phyloP scores from a whole-genome alignment of 2,888 invertebrate genomes.

The Ischnura elegans region DNA sequence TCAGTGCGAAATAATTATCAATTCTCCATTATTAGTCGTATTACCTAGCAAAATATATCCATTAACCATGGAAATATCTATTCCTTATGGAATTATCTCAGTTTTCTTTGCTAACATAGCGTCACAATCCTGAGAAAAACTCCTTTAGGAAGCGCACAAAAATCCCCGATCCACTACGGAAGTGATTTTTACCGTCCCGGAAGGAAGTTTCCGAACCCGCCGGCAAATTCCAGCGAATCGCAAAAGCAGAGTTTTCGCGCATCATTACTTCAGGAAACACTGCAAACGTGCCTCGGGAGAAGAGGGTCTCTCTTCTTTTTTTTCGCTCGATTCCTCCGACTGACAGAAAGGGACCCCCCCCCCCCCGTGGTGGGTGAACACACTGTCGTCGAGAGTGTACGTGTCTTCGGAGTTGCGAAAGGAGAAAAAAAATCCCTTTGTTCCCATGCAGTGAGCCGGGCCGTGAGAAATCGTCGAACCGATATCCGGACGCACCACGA shows the following conservation, averaged over 20 bases:
- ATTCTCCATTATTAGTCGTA: too few species aligned
- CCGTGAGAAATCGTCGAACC: conserved; percentile 56
- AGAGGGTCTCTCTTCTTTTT: neutral
- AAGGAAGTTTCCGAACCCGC: neutral
- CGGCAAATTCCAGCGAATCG: neutral
- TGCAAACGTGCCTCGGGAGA: neutral
- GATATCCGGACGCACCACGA: conserved; percentile 17
- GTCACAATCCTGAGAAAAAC: too few species aligned
- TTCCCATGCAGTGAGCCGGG: neutral
- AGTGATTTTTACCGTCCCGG: neutral
- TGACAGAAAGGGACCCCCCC: neutral
- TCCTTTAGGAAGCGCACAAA: too few species aligned
- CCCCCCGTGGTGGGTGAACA: too few species aligned
- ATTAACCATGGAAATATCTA: too few species aligned
- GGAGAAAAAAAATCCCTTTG: conserved; percentile 57
- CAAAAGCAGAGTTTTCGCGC: neutral
- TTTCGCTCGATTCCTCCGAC: neutral
- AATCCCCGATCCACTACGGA: too few species aligned
- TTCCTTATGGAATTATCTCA: too few species aligned
- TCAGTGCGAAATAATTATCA: too few species aligned
- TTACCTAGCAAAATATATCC: too few species aligned
- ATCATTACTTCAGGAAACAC: conserved; percentile 57
- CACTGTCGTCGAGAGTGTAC: neutral
- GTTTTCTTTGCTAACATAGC: too few species aligned
- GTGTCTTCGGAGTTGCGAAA: too few species aligned